These are phyloP conservation scores for Amblyraja radiata DNA, from an alignment of 2,797 vertebrate genomes.

Conservation along the genomic window DNA sequence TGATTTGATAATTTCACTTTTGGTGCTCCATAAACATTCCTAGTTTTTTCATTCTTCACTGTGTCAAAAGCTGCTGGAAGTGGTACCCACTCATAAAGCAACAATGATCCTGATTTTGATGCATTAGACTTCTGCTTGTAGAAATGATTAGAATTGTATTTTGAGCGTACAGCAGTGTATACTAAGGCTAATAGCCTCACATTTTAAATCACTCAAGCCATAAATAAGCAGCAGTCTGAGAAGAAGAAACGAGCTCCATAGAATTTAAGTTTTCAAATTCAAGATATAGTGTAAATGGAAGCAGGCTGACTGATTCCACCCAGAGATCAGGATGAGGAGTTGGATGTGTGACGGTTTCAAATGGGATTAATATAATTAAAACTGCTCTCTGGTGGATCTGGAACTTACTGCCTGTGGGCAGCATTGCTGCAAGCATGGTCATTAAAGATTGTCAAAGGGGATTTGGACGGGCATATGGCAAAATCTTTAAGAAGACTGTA, in stretches of 20 bases:
- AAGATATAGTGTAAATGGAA: background rate
- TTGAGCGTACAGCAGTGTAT: background rate
- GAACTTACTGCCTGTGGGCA: no score
- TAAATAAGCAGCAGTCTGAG: background rate
- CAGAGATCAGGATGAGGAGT: background rate
- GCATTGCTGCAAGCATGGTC: no score
- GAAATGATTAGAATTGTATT: background rate
- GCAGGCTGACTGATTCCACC: background rate
- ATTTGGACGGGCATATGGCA: no score
- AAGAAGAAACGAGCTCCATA: no score
- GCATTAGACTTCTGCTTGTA: background rate
- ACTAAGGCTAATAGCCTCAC: background rate
- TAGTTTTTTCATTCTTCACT: background rate
- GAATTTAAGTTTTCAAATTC: background rate
- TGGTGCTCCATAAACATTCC: background rate
- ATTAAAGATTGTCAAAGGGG: no score
- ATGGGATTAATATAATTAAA: background rate
- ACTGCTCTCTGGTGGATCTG: background rate
- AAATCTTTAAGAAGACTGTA: no score
- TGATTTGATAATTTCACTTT: background rate
- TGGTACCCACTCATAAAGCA: background rate
- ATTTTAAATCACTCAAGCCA: background rate
- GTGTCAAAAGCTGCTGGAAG: no score
- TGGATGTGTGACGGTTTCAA: background rate
- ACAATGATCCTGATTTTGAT: background rate